Evolutionary conservation across 2,888 invertebrate genomes (phyloP), one percentile per base, ranked within the genome.

Genomic region (Abrostola tripartita): DNA sequence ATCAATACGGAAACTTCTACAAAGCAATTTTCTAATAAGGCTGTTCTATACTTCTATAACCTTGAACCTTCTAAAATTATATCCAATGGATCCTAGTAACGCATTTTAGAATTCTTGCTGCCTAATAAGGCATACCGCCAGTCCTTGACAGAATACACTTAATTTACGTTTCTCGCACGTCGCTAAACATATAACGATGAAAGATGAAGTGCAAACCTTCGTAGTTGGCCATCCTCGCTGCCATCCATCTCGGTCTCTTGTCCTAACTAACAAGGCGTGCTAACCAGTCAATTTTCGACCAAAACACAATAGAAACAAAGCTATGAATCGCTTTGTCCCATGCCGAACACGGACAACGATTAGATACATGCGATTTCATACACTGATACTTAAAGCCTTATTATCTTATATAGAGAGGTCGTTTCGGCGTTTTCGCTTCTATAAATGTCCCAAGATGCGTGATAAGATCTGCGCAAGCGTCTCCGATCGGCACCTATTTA

Each of bases 401-500:
- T 84, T 78, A 72, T 81, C 77, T 83, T 83, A 80, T 74, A 74
- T 78, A 78, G 84, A 88, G 68, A 79, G 89, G 79, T 85, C 81
- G 81, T 86, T 89, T 90, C 86, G 74, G 87, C 82, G 71, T 85
- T 82, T 76, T 79, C 78, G 81, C 81, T 78, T 79, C 79, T 86
- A 85, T 87, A 88, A 91, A 91, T 88, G 90, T 90, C 90, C 86
- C 88, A 80, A 85, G 79, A 79, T 76, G 56, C 65, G 76, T 81
- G 92, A 93, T 94, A 93, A 92, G 88, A 94, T 93, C 92, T 84
- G 88, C 87, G 88, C 92, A 85, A 80, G 88, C 85, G 89, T 83
- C 87, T 85, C 82, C 87, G 87, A 88, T 90, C 91, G 91, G 88
- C 93, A 92, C 92, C 93, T 93, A 92, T 92, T 93, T 91, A 93